Conservation (phyloP, 2,797 vertebrate genomes). For the Dallia pectoralis region DNA sequence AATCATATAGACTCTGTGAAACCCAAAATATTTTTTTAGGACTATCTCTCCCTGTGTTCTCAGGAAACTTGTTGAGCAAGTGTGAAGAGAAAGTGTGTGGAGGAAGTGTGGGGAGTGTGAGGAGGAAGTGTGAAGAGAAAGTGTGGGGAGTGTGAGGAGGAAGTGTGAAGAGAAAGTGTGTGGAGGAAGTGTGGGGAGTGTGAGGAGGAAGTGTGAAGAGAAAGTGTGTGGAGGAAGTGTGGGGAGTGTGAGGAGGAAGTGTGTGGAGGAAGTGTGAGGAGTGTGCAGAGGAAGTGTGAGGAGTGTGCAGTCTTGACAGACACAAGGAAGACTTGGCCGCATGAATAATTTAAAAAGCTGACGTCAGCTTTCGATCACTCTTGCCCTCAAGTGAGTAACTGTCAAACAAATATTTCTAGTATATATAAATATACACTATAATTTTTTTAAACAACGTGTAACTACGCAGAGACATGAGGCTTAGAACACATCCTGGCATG, state of each 20-base stretch:
- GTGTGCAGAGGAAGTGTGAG: too few relatives aligned
- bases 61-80: conserved; percentile 33
- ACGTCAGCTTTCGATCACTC: conserved; percentile 31
- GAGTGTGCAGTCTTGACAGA: conserved; percentile 13
- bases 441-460: neutral
- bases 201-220: conserved; percentile 19
- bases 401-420: conserved; percentile 19
- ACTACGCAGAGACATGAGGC: too few relatives aligned
- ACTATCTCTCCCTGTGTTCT: conserved; percentile 12
- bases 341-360: conserved; percentile 39
- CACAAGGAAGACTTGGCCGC: conserved; percentile 10
- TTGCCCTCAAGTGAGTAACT: conserved; percentile 25
- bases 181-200: too few relatives aligned
- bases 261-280: conserved; percentile 26
- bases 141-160: too few relatives aligned
- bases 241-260: too few relatives aligned
- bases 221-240: too few relatives aligned
- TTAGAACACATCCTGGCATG: too few relatives aligned
- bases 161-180: conserved; percentile 17
- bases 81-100: too few relatives aligned
- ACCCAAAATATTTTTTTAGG: conserved; percentile 36
- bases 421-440: conserved; percentile 13
- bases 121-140: too few relatives aligned
- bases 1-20: conserved; percentile 31
- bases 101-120: too few relatives aligned